These are phyloP conservation scores for Dufourea novaeangliae DNA, from an alignment of 1,140 invertebrate species.

Conservation along the genomic window DNA sequence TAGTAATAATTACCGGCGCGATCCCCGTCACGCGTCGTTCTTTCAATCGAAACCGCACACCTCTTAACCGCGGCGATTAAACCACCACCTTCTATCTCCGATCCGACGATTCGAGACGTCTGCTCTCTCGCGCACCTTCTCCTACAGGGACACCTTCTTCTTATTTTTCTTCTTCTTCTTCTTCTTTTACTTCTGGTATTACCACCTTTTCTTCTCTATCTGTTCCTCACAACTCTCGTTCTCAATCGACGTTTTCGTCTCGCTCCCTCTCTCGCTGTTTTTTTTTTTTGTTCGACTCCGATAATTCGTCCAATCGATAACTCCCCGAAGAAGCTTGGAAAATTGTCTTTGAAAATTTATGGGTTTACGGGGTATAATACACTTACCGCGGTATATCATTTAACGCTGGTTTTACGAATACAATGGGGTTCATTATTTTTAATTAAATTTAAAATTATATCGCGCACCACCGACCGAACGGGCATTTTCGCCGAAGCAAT, in stretches of 20 bases:
- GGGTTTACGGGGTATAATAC: slow-evolving; percentile 58
- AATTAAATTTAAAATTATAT: slow-evolving; percentile 69
- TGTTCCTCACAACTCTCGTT: neutral
- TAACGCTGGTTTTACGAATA: slow-evolving; percentile 62
- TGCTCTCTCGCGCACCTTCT: neutral
- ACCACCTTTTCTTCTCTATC: neutral
- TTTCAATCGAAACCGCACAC: slow-evolving; percentile 39
- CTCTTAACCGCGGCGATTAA: slow-evolving; percentile 40
- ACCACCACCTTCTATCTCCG: neutral
- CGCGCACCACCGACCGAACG: slow-evolving; percentile 52
- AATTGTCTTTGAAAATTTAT: slow-evolving; percentile 63
- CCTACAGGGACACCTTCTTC: neutral
- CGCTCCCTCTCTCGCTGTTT: neutral
- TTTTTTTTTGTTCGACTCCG: neutral
- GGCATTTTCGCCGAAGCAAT: slow-evolving; percentile 60
- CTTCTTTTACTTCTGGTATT: neutral
- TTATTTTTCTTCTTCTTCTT: neutral
- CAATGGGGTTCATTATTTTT: slow-evolving; percentile 67
- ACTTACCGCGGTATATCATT: slow-evolving; percentile 64
- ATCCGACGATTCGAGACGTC: slow-evolving; percentile 7
- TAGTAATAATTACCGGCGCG: slow-evolving; percentile 59
- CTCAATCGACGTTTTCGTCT: neutral
- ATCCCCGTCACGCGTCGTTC: slow-evolving; percentile 21
- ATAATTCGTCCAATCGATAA: slow-evolving; percentile 54
- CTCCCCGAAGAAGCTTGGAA: slow-evolving; percentile 31